Conservation (phyloP, 2,888 invertebrate genomes). For the Cybosia mesomella region DNA sequence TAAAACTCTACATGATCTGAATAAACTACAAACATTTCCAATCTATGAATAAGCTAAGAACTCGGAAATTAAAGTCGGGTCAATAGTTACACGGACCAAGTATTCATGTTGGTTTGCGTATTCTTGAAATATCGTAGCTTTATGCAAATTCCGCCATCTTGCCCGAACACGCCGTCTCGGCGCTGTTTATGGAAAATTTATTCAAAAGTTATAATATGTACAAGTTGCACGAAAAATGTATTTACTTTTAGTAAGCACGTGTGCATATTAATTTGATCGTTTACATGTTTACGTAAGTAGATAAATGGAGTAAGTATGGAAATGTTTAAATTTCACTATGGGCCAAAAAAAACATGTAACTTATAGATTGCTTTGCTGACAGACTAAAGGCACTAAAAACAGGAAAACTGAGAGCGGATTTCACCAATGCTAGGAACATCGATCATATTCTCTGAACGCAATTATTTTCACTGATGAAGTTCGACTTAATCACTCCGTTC, state of each 20-base stretch:
- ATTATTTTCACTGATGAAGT: no score
- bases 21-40: not conserved
- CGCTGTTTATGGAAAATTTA: slow-evolving; percentile 47
- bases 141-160: slow-evolving; percentile 40
- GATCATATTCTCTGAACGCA: no score
- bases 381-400: no score
- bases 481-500: no score
- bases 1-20: not conserved
- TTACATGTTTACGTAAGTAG: slow-evolving; percentile 6
- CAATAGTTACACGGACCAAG: slow-evolving; percentile 32
- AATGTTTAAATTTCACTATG: no score
- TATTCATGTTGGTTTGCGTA: slow-evolving; percentile 30
- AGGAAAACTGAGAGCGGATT: no score
- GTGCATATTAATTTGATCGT: slow-evolving; percentile 21
- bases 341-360: no score
- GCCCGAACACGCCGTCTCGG: slow-evolving; percentile 26
- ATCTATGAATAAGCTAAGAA: slow-evolving; percentile 17
- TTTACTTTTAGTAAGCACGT: slow-evolving; percentile 35
- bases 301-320: not conserved
- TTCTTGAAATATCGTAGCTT: slow-evolving; percentile 42
- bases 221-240: slow-evolving; percentile 27
- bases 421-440: no score
- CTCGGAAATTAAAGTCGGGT: slow-evolving; percentile 35
- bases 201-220: slow-evolving; percentile 38
- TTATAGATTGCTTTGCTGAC: no score